phyloP scores from a whole-genome alignment of 2,888 invertebrate genomes.

The Tenthredo scrophulariae region DNA sequence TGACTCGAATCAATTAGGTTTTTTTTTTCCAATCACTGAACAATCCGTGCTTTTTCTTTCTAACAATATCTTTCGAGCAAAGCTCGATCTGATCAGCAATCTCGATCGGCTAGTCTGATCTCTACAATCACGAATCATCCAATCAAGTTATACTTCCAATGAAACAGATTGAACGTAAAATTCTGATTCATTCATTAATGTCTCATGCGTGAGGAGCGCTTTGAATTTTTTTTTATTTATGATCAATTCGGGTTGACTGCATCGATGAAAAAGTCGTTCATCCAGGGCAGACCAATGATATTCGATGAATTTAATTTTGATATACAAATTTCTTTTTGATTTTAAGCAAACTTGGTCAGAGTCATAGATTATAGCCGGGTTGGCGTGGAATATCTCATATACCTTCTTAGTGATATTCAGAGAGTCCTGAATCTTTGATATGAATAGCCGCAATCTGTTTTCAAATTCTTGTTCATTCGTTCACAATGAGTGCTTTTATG shows the following conservation, averaged over 20 bases:
- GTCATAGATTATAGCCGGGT: not conserved
- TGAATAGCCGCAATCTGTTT: not conserved
- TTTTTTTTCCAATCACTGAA: not conserved
- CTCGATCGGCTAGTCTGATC: not conserved
- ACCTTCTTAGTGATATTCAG: not conserved
- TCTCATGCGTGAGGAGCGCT: not conserved
- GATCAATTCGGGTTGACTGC: too few species aligned
- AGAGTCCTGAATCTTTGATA: not conserved
- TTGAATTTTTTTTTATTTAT: not conserved
- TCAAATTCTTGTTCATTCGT: not conserved
- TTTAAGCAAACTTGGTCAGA: too few species aligned
- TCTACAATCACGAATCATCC: not conserved
- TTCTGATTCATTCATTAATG: not conserved
- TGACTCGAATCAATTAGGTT: conserved; percentile 38
- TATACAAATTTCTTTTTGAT: too few species aligned
- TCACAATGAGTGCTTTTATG: not conserved
- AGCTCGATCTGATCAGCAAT: not conserved
- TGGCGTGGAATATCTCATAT: not conserved
- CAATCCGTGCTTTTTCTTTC: not conserved
- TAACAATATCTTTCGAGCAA: not conserved
- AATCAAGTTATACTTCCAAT: not conserved
- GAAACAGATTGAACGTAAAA: not conserved
- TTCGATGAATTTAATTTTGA: too few species aligned
- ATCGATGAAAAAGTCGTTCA: too few species aligned
- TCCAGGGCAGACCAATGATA: too few species aligned